Evolutionary conservation across 2,888 invertebrate genomes (phyloP).

Genomic region (Caenorhabditis imperialis): DNA sequence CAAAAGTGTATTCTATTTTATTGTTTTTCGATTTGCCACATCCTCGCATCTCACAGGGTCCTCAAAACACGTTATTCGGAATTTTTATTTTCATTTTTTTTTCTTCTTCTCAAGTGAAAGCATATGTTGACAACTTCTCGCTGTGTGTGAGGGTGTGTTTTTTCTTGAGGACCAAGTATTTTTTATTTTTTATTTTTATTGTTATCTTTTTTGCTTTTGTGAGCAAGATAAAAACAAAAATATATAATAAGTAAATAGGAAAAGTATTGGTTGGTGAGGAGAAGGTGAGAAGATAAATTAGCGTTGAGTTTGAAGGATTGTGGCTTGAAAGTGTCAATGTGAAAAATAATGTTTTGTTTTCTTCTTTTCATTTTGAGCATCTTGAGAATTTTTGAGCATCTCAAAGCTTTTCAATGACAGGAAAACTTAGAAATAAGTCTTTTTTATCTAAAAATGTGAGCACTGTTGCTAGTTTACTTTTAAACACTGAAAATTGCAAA

Average conservation of each 20-base stretch:
- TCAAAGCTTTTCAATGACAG: no score
- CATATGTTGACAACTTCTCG: slow-evolving; percentile 50
- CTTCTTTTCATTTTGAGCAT: slow-evolving; percentile 3
- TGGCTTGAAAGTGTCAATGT: no score
- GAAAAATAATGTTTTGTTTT: slow-evolving; percentile 6
- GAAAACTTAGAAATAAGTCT: no score
- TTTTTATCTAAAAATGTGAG: no score
- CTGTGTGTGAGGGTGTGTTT: not conserved
- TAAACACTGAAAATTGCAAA: no score
- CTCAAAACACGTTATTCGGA: no score
- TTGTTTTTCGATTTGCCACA: slow-evolving; percentile 9
- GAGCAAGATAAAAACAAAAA: no score
- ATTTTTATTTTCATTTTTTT: no score
- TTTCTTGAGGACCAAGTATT: slow-evolving; percentile 11
- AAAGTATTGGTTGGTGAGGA: no score
- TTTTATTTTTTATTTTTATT: slow-evolving; percentile 20
- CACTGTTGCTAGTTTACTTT: no score
- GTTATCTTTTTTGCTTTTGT: slow-evolving; percentile 2
- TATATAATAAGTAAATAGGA: slow-evolving; percentile 52
- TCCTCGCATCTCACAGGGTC: no score
- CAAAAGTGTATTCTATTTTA: slow-evolving; percentile 4
- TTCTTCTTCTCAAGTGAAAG: slow-evolving; percentile 1
- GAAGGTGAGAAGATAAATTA: not conserved
- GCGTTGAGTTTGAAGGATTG: no score
- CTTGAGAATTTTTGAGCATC: not conserved